Evolutionary conservation across 2,888 invertebrate species (phyloP), one percentile per base, ranked within the genome.

Genomic region (Sphinx pinastri): DNA sequence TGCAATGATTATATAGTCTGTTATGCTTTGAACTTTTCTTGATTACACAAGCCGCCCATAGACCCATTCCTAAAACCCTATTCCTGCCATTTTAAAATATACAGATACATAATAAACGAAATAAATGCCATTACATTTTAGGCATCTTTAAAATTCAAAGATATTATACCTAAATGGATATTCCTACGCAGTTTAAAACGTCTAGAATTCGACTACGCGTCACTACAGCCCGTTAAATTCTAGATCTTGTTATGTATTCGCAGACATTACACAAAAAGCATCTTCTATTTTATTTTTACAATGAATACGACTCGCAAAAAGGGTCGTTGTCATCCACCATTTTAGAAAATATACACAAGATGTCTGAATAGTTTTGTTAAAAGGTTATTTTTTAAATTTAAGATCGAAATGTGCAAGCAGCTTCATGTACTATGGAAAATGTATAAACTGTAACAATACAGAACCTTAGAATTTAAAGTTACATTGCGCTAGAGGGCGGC

Each of bases 241-340:
- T 6, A 49, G 63, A 19, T 47, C 49, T 63, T 47, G 19, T 49
- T 63, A 63, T 19, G 19, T 47, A 63, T 63, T 47, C 12, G 12
- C 3, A 49, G 16, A 16, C 60, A n/a, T 54, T 60, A 16, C 57
- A 16, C 16, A 47, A 60, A 16, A 63, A 49, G 16, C 11, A 60
- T 10, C 63, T 63, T 63, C 49, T 63, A 63, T 63, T 63, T 63
- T 63, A 63, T 49, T 31, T 59, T 59, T 59, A 25, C 12, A 38
- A 59, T 59, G 58, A 38, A 59, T 54, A 14, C 16, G 54, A 54
- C 16, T 25, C 12, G 14, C 13, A 4, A 51, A 51, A 25, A 25
- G 25, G 51, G 51, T 51, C 13, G 51, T 10, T 51, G 51, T 10
- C 49, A 8, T 49, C 51, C 51, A 51, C 12, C 12, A 51, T 13